phyloP scores from a whole-genome alignment of 2,888 invertebrate genomes.

The Eupithecia subfuscata region DNA sequence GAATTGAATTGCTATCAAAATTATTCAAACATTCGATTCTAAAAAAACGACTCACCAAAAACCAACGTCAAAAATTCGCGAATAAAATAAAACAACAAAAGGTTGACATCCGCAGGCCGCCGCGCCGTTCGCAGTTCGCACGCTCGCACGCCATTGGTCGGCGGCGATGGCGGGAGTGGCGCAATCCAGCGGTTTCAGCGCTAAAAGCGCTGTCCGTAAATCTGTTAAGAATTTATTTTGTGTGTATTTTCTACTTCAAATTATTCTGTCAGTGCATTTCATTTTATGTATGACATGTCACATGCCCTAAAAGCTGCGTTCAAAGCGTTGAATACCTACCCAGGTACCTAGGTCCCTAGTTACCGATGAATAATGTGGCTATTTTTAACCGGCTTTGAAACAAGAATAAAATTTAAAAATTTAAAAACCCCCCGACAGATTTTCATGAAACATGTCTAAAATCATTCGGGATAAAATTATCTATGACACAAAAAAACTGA shows the following conservation, averaged over 20 bases:
- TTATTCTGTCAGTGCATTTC: not conserved
- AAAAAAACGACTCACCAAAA: not conserved
- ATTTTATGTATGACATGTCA: not conserved
- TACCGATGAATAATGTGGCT: too few species aligned
- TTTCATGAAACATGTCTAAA: too few species aligned
- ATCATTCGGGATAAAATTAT: too few species aligned
- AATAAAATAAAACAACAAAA: constrained; percentile 20
- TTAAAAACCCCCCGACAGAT: too few species aligned
- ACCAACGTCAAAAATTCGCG: not conserved
- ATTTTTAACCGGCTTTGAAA: too few species aligned
- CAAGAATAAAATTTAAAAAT: too few species aligned
- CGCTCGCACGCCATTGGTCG: constrained; percentile 40
- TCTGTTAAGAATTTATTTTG: not conserved
- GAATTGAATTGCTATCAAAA: not conserved
- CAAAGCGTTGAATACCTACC: too few species aligned
- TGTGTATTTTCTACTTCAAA: not conserved
- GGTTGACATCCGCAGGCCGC: constrained; percentile 31
- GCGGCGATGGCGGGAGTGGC: constrained; percentile 32
- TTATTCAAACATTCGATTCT: not conserved
- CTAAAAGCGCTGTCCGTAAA: constrained; percentile 17
- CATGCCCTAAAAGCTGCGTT: too few species aligned
- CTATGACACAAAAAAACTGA: too few species aligned
- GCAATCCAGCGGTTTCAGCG: constrained; percentile 35
- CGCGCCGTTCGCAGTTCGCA: constrained; percentile 19
- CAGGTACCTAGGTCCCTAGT: too few species aligned